Conservation (phyloP, 2,113 vertebrate genomes). For the Rhea pennata region DNA sequence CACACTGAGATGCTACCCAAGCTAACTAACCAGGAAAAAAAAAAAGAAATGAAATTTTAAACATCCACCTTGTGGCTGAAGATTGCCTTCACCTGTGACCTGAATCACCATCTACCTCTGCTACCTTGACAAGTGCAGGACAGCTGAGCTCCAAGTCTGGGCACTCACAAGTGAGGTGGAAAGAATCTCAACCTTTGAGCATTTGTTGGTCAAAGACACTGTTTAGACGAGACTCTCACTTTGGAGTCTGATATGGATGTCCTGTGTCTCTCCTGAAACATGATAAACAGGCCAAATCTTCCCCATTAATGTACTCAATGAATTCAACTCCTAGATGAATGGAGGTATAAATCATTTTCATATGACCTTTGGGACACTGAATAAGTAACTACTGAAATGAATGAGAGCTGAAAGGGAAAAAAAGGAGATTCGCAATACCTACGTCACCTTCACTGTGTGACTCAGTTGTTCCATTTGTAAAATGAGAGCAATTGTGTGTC, state of each 20-base stretch:
- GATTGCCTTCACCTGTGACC: neutral
- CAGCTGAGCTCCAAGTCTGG: neutral
- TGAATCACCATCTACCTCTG: neutral
- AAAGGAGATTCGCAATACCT: neutral
- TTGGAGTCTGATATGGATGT: neutral
- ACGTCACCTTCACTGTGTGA: neutral
- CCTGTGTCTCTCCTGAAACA: neutral
- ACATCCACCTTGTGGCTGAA: neutral
- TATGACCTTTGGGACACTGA: neutral
- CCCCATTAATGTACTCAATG: neutral
- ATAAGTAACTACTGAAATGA: neutral
- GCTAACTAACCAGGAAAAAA: rapidly evolving
- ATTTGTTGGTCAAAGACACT: neutral
- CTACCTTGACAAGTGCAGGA: neutral
- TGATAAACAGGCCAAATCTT: neutral
- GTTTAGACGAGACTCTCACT: neutral
- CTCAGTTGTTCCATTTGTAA: neutral
- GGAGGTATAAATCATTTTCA: neutral
- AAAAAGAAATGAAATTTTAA: neutral
- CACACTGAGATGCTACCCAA: neutral
- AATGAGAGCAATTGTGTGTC: neutral
- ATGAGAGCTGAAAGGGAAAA: neutral
- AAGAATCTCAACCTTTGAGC: neutral
- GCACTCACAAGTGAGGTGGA: neutral
- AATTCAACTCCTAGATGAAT: neutral